phyloP scores from a whole-genome alignment of 2,888 invertebrate genomes.

The Cantharis nigra region DNA sequence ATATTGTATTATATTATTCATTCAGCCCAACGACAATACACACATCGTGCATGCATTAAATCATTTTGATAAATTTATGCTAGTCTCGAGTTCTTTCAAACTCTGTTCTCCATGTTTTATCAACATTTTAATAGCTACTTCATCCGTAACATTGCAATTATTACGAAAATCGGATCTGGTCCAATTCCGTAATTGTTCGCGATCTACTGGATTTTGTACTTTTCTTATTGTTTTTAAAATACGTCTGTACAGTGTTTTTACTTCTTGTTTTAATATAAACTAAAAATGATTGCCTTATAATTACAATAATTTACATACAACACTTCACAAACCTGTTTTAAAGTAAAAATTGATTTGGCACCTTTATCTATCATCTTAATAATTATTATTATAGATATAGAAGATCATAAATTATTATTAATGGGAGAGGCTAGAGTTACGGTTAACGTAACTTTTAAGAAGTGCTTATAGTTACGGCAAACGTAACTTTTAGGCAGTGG shows the following conservation, averaged over 20 bases:
- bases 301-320: neutral
- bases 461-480: no score
- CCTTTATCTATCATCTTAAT: neutral
- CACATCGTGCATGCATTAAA: neutral
- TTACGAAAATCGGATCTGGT: conserved; percentile 73
- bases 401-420: no score
- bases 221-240: conserved; percentile 70
- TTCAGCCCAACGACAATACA: no score
- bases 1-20: no score
- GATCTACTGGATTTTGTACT: conserved; percentile 68
- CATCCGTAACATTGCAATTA: conserved; percentile 73
- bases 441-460: no score
- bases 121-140: conserved; percentile 72
- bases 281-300: conserved; percentile 54
- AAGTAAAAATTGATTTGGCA: conserved; percentile 54
- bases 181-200: conserved; percentile 72
- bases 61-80: conserved; percentile 64
- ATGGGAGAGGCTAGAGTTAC: no score
- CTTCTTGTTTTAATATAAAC: conserved; percentile 82
- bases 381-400: no score
- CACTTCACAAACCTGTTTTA: conserved; percentile 62
- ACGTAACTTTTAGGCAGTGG: no score
- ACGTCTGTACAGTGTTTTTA: conserved; percentile 74
- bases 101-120: conserved; percentile 73
- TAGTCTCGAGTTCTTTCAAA: conserved; percentile 68